Evolutionary conservation across 23 tunicate species (phyloP).

Genomic region (Ciona savignyi): DNA sequence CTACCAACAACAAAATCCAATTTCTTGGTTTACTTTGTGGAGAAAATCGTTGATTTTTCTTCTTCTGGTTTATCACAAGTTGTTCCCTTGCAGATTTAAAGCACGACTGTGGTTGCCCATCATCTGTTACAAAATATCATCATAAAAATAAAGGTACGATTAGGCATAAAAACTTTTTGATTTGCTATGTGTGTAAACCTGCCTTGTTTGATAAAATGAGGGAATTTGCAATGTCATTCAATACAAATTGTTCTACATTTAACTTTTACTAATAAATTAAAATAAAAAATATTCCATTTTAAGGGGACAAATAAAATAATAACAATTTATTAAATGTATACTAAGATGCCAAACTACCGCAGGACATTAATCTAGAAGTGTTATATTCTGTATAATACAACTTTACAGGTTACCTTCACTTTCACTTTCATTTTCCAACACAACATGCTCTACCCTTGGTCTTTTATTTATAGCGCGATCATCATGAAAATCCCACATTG

Average conservation of each 20-base stretch:
- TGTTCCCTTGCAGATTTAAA: constrained; percentile 92
- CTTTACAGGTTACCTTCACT: no score
- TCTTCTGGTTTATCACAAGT: constrained; percentile 47
- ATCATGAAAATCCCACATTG: neutral
- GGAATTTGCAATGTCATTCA: neutral
- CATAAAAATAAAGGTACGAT: neutral
- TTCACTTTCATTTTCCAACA: neutral
- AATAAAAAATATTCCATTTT: no score
- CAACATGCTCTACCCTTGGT: neutral
- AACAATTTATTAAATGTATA: no score
- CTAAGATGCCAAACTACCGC: no score
- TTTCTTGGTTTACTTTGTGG: constrained; percentile 37
- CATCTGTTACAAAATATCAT: neutral
- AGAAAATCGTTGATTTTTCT: constrained; percentile 26
- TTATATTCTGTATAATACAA: no score
- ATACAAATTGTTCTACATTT: neutral
- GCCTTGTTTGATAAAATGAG: neutral
- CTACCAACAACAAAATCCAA: neutral
- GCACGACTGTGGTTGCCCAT: neutral
- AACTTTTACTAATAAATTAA: no score
- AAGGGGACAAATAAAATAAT: no score
- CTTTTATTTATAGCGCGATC: neutral
- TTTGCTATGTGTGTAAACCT: neutral
- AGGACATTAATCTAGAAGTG: no score
- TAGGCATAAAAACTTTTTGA: no score